Conservation (phyloP, 2,113 vertebrate species). For the Sminthopsis crassicaudata region DNA sequence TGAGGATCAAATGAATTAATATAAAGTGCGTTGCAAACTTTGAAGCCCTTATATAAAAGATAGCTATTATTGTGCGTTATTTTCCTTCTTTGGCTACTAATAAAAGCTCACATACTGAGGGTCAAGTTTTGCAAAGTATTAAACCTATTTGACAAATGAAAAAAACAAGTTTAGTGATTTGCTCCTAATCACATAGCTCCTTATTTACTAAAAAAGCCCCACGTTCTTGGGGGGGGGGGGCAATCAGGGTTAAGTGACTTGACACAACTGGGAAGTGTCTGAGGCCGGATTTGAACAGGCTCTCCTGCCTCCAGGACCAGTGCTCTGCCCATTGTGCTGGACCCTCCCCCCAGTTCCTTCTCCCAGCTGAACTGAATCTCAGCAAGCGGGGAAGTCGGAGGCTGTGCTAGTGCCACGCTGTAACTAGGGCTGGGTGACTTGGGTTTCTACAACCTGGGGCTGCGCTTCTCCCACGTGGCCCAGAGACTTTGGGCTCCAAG, state of each 20-base stretch:
- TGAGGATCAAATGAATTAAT: neutral
- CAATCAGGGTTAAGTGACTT: too few species aligned
- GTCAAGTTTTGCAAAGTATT: neutral
- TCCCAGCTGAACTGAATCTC: too few species aligned
- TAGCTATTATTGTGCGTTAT: neutral
- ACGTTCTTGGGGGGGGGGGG: neutral
- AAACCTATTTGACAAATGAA: neutral
- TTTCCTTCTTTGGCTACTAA: neutral
- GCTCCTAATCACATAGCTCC: neutral
- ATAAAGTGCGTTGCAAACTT: neutral
- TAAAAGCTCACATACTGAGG: neutral
- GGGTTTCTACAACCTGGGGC: neutral
- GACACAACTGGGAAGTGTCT: too few species aligned
- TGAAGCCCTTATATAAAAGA: neutral
- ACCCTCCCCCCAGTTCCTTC: too few species aligned
- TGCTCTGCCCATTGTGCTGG: too few species aligned
- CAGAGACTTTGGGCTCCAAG: neutral
- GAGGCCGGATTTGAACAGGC: too few species aligned
- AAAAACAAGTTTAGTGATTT: neutral
- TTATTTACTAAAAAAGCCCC: neutral
- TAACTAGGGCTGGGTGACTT: neutral
- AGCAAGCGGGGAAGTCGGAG: neutral
- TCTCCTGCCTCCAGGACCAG: too few species aligned
- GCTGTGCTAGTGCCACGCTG: neutral
- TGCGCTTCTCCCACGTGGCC: neutral